Evolutionary conservation across 2,888 invertebrate species (phyloP), one percentile per base, ranked within the genome.

Genomic region (Polyommatus icarus): DNA sequence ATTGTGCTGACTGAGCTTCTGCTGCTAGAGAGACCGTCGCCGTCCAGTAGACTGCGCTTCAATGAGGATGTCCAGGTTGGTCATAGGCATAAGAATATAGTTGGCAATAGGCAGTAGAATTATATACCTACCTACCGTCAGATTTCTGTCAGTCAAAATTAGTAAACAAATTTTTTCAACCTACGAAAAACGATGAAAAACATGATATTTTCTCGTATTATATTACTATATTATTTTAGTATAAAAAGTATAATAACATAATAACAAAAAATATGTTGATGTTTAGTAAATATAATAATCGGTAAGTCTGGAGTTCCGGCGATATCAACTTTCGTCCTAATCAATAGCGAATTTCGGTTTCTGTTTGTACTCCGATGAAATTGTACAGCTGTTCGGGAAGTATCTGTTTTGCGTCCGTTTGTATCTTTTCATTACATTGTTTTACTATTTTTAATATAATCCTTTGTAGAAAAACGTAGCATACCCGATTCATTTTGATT

Each of bases 1-100:
- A 98, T 98, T 85, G 96, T 98, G 80, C 95, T 98, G 83, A 98
- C 98, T 80, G 98, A 98, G 92, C 96, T 98, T 84, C 95, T 97
- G 86, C 90, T 90, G 80, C 91, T 92, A 84, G 94, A 94, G 82
- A 90, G 93, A 76, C 93, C 75, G 2, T 1, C 75, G 50, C 75
- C 50, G 7, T 83, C 88, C 0, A 73, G 88, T 76, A 86, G 90
- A 95, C 92, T 89, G 91, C 95, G 95, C 90, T 90, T 95, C 94
- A 97, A 96, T 90, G 97, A 97, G 82, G 97, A 97, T 88, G 94
- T 96, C 83, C 95, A 95, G 95, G 95, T 94, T 81, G 88, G 87
- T 54, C 18, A 18, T 54, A 54, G 54, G 54, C 12, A 54, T 54
- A 54, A 8, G 36, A 0, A 36, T 36, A 36, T 36, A 36, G 36